These are phyloP conservation scores for Montipora sp. DNA, from an alignment of 64 coral and sea anemone species.

Conservation along the genomic window DNA sequence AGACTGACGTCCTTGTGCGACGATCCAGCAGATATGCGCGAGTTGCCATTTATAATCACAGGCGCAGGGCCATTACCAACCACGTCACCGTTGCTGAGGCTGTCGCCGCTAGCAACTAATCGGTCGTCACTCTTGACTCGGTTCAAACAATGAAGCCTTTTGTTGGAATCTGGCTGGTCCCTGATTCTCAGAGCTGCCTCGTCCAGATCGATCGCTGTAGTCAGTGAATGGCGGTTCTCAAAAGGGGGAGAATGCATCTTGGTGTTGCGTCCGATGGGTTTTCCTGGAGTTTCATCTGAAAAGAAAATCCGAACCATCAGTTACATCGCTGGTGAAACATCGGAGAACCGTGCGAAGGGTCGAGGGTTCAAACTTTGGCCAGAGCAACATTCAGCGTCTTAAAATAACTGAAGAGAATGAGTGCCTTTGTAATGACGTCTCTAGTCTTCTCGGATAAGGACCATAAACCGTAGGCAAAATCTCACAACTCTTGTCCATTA, in stretches of 20 bases:
- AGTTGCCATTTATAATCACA: conserved; percentile 88
- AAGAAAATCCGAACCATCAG: neutral
- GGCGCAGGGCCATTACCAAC: conserved; percentile 90
- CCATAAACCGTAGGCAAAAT: too few species aligned
- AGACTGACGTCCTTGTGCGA: conserved; percentile 91
- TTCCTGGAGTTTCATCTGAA: conserved; percentile 50
- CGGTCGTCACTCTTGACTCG: conserved; percentile 72
- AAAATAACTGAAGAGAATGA: too few species aligned
- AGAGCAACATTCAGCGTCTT: too few species aligned
- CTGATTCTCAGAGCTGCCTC: conserved; percentile 77
- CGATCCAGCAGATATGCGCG: conserved; percentile 83
- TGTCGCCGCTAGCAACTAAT: conserved; percentile 76
- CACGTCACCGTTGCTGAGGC: conserved; percentile 87
- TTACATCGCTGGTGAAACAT: neutral
- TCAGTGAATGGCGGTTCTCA: conserved; percentile 76
- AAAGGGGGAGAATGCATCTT: conserved; percentile 69
- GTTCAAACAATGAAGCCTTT: conserved; percentile 59
- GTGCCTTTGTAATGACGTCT: too few species aligned
- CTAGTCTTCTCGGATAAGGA: too few species aligned
- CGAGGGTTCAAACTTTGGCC: too few species aligned
- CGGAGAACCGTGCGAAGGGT: too few species aligned
- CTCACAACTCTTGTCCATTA: too few species aligned
- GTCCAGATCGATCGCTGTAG: conserved; percentile 87
- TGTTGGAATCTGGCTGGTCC: conserved; percentile 68
- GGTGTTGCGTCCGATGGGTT: conserved; percentile 59